Evolutionary conservation across 2,113 vertebrate genomes (phyloP).

Genomic region (Pogona vitticeps): DNA sequence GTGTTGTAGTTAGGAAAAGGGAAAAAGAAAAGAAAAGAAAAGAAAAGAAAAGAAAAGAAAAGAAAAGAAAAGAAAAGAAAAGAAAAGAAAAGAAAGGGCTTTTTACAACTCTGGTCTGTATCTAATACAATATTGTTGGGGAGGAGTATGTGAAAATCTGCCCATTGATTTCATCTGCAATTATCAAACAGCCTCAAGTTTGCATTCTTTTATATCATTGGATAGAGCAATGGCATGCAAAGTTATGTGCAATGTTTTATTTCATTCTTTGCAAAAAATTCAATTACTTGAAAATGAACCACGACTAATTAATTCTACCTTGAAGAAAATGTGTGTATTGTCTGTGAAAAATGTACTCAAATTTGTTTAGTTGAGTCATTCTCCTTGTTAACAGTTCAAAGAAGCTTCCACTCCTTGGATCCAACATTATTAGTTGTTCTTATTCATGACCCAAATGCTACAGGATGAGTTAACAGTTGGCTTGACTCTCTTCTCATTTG

Average conservation of each 20-base stretch:
- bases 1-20: no score
- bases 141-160: no score
- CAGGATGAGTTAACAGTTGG: not conserved
- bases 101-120: no score
- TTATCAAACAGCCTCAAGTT: not conserved
- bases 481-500: not conserved
- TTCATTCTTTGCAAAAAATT: not conserved
- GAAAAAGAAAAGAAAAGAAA: no score
- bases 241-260: not conserved
- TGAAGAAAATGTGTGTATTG: not conserved
- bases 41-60: no score
- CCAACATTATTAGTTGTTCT: not conserved
- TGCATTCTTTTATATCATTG: not conserved
- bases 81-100: no score
- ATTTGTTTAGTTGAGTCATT: constrained; percentile 9
- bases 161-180: not conserved
- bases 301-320: constrained; percentile 24
- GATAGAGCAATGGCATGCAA: not conserved
- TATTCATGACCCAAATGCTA: constrained; percentile 7
- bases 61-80: no score
- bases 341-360: not conserved
- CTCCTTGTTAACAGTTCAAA: not conserved
- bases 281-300: not conserved
- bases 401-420: not conserved
- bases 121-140: no score